These are phyloP conservation scores for Bhutanitis thaidina DNA, from an alignment of 2,888 invertebrate species.

Conservation along the genomic window DNA sequence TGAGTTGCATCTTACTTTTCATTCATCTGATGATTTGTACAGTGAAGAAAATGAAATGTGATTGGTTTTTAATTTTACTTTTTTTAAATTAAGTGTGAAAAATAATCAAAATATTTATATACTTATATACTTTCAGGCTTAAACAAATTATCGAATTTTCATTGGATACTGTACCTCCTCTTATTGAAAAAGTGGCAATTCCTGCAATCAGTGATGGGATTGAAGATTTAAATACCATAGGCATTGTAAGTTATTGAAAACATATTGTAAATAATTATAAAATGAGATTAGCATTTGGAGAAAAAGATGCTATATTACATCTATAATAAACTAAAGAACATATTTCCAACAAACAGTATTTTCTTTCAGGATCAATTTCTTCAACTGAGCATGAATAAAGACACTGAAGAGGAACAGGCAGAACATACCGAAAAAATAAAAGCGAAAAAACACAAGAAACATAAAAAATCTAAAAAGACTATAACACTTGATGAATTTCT, in stretches of 20 bases:
- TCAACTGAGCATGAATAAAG: slow-evolving; percentile 54
- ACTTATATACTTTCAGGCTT: slow-evolving; percentile 48
- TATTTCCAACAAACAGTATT: too few species aligned
- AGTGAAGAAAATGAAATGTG: slow-evolving; percentile 77
- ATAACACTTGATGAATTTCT: slow-evolving; percentile 73
- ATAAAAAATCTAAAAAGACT: slow-evolving; percentile 67
- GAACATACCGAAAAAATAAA: slow-evolving; percentile 36
- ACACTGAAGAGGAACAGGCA: slow-evolving; percentile 36
- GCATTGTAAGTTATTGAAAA: slow-evolving; percentile 46
- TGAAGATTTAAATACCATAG: slow-evolving; percentile 39
- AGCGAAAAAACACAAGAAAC: slow-evolving; percentile 67
- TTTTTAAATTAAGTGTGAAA: too few species aligned
- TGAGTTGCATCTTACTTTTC: slow-evolving; percentile 81
- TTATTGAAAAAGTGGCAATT: slow-evolving; percentile 57
- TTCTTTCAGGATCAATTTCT: slow-evolving; percentile 60
- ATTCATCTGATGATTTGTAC: slow-evolving; percentile 81
- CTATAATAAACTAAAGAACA: too few species aligned
- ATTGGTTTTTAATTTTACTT: slow-evolving; percentile 29
- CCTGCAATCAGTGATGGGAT: slow-evolving; percentile 33
- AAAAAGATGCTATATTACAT: too few species aligned
- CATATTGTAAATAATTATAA: too few species aligned
- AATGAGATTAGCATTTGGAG: too few species aligned
- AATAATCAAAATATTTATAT: too few species aligned
- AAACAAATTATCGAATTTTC: slow-evolving; percentile 58
- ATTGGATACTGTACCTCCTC: slow-evolving; percentile 64